phyloP scores from a whole-genome alignment of 2,113 vertebrate species.

The Haemorhous mexicanus region DNA sequence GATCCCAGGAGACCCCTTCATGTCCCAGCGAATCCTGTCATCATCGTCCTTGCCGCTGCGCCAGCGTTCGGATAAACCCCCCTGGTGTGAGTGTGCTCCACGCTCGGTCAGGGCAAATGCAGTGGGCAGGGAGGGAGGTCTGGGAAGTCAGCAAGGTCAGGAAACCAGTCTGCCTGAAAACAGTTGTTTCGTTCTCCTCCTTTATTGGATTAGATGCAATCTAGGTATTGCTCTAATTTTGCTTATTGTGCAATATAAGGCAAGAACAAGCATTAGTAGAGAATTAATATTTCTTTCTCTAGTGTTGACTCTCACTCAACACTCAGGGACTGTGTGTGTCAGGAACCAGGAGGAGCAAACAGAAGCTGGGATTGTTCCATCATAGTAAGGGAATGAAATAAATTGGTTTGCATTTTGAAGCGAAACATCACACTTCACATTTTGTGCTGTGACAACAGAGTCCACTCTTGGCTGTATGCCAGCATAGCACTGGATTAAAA shows the following conservation, averaged over 20 bases:
- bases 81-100: slow-evolving; percentile 89
- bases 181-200: neutral
- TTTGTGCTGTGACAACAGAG: neutral
- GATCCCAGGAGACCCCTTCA: slow-evolving; percentile 81
- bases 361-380: neutral
- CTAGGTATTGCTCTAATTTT: neutral
- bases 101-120: neutral
- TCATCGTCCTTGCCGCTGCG: slow-evolving; percentile 81
- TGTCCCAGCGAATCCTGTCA: slow-evolving; percentile 85
- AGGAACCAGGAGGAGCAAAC: neutral
- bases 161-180: neutral
- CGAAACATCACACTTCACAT: neutral
- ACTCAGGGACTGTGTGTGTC: neutral
- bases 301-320: neutral
- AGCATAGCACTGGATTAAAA: neutral
- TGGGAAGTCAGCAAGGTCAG: neutral
- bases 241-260: neutral
- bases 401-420: neutral
- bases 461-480: neutral
- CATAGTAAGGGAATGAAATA: neutral
- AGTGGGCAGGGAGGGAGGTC: neutral
- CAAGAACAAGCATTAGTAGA: neutral
- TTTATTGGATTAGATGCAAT: neutral
- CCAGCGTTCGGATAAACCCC: slow-evolving; percentile 87
- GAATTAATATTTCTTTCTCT: neutral